Evolutionary conservation across 2,113 vertebrate genomes (phyloP).

Genomic region (Acrocephalus arundinaceus): DNA sequence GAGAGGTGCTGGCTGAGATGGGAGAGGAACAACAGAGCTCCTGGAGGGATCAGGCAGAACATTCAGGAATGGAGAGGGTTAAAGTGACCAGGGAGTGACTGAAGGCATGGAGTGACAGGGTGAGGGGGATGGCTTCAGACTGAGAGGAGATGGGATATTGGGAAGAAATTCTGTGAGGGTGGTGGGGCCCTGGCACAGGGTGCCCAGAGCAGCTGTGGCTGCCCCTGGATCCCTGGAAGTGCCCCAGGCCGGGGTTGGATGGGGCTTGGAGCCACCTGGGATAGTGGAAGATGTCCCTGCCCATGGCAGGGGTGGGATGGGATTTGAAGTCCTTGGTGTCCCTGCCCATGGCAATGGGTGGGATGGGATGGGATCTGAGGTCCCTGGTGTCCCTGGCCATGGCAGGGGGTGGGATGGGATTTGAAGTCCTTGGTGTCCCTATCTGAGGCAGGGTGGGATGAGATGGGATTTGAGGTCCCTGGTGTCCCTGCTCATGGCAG

Average conservation of each 20-base stretch:
- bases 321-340: too few species aligned
- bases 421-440: too few species aligned
- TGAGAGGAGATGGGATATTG: background rate
- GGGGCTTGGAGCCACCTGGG: background rate
- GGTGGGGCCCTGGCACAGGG: too few species aligned
- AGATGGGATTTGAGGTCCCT: too few species aligned
- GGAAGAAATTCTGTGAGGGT: background rate
- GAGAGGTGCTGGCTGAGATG: background rate
- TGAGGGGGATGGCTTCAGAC: background rate
- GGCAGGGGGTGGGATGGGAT: too few species aligned
- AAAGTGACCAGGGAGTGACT: background rate
- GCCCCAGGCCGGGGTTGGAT: accelerated
- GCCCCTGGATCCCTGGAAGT: background rate
- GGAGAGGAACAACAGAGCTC: background rate
- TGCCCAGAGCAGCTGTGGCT: background rate
- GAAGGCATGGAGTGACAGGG: background rate
- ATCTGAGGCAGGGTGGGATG: too few species aligned
- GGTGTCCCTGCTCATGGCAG: too few species aligned
- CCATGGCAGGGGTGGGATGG: too few species aligned
- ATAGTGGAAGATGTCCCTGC: background rate
- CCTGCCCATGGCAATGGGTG: too few species aligned
- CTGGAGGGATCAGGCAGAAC: background rate
- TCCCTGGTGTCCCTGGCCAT: too few species aligned
- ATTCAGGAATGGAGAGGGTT: too few species aligned
- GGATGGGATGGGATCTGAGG: too few species aligned